phyloP scores from a whole-genome alignment of 2,888 invertebrate species.

The Pristionchus exspectatus region DNA sequence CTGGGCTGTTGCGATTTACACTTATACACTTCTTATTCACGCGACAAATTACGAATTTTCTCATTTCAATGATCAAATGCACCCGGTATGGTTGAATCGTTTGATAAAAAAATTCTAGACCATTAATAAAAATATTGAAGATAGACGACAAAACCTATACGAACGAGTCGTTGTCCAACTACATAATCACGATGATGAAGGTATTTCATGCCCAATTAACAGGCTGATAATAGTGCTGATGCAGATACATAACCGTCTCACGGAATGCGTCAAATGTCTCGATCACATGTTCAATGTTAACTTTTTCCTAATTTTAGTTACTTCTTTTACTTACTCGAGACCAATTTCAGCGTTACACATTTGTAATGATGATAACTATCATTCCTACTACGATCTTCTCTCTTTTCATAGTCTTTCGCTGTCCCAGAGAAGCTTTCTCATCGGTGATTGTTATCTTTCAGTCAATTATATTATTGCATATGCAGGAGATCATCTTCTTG shows the following conservation, averaged over 20 bases:
- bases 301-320: not conserved
- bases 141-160: not conserved
- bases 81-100: not conserved
- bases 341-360: not conserved
- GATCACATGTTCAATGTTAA: constrained; percentile 15
- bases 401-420: not conserved
- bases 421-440: not conserved
- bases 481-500: not conserved
- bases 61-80: constrained; percentile 12
- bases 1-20: constrained; percentile 22
- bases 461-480: too few relatives aligned
- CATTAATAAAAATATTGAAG: not conserved
- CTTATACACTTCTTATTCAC: constrained; percentile 7
- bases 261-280: constrained; percentile 34
- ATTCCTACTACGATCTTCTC: not conserved
- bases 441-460: not conserved
- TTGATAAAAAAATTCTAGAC: too few relatives aligned
- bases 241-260: constrained; percentile 10
- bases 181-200: not conserved
- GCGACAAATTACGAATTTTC: not conserved
- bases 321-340: not conserved
- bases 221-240: not conserved
- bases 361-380: not conserved
- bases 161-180: not conserved
- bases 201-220: not conserved